phyloP scores from a whole-genome alignment of 2,113 vertebrate genomes.

The Triplophysa tibetana region DNA sequence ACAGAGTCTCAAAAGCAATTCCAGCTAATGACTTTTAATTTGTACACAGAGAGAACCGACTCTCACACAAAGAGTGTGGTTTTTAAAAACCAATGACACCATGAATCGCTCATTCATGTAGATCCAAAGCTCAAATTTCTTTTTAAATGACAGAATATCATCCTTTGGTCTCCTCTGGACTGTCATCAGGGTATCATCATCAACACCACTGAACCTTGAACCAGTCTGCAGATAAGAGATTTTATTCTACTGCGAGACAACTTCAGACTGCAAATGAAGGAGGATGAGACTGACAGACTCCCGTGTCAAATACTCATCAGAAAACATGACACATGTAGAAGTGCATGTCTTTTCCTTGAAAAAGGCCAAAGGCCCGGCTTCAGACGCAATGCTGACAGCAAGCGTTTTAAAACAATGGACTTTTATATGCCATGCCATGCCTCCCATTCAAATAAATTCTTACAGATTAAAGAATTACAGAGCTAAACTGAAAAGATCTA shows the following conservation, averaged over 20 bases:
- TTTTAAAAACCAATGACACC: slow-evolving; percentile 18
- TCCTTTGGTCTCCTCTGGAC: slow-evolving; percentile 59
- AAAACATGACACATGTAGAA: slow-evolving; percentile 59
- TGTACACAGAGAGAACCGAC: slow-evolving; percentile 38
- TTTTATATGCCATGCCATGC: not conserved
- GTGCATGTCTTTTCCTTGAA: slow-evolving; percentile 61
- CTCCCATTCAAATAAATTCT: slow-evolving; percentile 12
- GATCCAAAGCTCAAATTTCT: slow-evolving; percentile 42
- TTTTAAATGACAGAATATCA: slow-evolving; percentile 61
- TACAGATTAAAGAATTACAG: no score
- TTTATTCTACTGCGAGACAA: slow-evolving; percentile 58
- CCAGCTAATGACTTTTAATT: slow-evolving; percentile 51
- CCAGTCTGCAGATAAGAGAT: slow-evolving; percentile 73
- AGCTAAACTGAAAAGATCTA: not conserved
- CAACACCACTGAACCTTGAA: slow-evolving; percentile 74
- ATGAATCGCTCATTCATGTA: slow-evolving; percentile 9
- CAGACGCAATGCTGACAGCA: not conserved
- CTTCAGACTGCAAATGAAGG: slow-evolving; percentile 57
- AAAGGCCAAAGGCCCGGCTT: slow-evolving; percentile 55
- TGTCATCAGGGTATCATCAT: slow-evolving; percentile 73
- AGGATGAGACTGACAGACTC: slow-evolving; percentile 49
- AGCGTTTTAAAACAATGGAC: not conserved
- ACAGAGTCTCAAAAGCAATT: slow-evolving; percentile 16
- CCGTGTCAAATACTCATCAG: slow-evolving; percentile 61
- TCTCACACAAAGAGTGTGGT: not conserved